These are phyloP conservation scores for Chymomyza caudatula DNA, from an alignment of 2,888 invertebrate species.

Conservation along the genomic window DNA sequence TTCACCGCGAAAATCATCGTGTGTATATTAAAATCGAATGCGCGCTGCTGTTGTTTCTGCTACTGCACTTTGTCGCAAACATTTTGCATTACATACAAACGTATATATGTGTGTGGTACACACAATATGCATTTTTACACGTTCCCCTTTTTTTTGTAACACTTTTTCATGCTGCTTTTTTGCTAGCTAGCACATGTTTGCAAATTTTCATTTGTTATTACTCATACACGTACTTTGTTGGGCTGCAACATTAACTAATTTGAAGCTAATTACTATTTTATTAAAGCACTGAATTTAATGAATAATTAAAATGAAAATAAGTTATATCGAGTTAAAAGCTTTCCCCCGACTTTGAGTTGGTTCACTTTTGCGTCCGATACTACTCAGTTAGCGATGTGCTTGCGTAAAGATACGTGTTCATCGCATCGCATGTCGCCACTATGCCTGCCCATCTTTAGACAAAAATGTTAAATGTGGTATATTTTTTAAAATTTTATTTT, in stretches of 20 bases:
- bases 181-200: constrained; percentile 9
- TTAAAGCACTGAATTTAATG: constrained; percentile 47
- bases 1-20: constrained; percentile 37
- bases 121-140: neutral
- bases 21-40: constrained; percentile 33
- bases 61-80: constrained; percentile 35
- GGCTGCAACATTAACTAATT: constrained; percentile 29
- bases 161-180: constrained; percentile 29
- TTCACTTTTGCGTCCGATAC: neutral
- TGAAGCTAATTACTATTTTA: constrained; percentile 29
- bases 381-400: neutral
- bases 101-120: neutral
- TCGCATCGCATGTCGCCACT: constrained; percentile 4
- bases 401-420: neutral
- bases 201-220: neutral
- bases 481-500: constrained; percentile 16
- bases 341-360: constrained; percentile 38
- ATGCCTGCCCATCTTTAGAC: neutral
- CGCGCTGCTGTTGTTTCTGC: constrained; percentile 34
- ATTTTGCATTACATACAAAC: constrained; percentile 18
- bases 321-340: constrained; percentile 61
- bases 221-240: constrained; percentile 41
- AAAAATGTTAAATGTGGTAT: constrained; percentile 1
- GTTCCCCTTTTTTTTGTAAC: constrained; percentile 21
- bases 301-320: constrained; percentile 65